Conservation (phyloP, 2,113 vertebrate genomes). For the Hylia prasina region DNA sequence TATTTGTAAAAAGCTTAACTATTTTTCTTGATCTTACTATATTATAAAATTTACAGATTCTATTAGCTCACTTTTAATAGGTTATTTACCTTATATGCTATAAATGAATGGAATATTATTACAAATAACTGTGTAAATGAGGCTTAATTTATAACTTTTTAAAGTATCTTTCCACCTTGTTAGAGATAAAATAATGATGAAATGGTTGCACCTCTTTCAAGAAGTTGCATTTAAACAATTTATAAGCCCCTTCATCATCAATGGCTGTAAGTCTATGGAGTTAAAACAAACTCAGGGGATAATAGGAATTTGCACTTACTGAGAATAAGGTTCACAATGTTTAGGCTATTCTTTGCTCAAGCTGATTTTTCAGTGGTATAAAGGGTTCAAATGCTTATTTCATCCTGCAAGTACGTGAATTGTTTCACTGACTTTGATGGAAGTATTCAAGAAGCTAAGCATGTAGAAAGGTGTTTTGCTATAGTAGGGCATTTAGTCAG, state of each 20-base stretch:
- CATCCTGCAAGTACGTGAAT: neutral
- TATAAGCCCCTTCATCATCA: neutral
- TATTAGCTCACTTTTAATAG: neutral
- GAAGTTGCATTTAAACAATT: neutral
- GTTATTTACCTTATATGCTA: neutral
- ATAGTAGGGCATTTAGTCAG: neutral
- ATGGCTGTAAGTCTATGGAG: neutral
- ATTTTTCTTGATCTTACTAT: neutral
- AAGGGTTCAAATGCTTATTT: neutral
- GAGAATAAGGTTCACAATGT: neutral
- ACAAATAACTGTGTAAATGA: neutral
- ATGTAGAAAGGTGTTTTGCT: neutral
- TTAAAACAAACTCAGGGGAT: neutral
- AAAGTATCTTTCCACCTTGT: neutral
- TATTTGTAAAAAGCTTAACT: neutral
- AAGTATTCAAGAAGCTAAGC: neutral
- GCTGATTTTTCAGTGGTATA: neutral
- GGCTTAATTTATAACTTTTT: neutral
- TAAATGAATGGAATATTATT: neutral
- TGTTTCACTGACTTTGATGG: neutral
- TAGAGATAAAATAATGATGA: neutral
- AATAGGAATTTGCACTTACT: neutral
- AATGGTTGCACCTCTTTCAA: neutral
- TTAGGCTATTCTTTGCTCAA: neutral
- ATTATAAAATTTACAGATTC: neutral